phyloP scores from a whole-genome alignment of 2,797 vertebrate species.

The Alauda arvensis region DNA sequence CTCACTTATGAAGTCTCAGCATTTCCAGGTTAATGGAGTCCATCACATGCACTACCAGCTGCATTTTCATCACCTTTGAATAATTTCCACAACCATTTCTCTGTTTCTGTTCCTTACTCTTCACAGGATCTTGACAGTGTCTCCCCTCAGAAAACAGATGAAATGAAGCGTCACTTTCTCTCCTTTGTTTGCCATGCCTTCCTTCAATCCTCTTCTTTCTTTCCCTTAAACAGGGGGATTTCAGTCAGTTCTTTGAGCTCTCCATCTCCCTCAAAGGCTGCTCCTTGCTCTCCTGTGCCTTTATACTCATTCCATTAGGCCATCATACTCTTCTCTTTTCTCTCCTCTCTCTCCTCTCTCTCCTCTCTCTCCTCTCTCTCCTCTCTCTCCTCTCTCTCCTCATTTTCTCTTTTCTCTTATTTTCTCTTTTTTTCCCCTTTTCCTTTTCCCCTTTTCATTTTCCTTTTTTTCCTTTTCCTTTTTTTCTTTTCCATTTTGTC shows the following conservation, averaged over 20 bases:
- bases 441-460: too few species aligned
- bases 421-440: too few species aligned
- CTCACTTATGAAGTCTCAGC: not conserved
- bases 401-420: too few species aligned
- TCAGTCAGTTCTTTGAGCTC: not conserved
- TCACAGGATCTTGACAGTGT: not conserved
- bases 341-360: too few species aligned
- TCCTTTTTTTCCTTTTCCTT: too few species aligned
- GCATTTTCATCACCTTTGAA: not conserved
- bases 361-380: too few species aligned
- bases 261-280: not conserved
- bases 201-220: not conserved
- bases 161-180: not conserved
- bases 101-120: not conserved
- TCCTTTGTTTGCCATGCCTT: not conserved
- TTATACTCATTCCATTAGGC: not conserved
- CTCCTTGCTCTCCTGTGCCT: not conserved
- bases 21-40: not conserved
- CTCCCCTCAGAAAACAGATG: not conserved
- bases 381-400: too few species aligned
- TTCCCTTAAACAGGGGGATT: not conserved
- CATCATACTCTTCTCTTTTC: not conserved
- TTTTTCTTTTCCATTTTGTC: rapidly evolving
- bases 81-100: not conserved
- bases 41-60: not conserved